Percentiles rank a stretch among this genome's conserved stretches.
Conservation (phyloP, 2,888 invertebrate species). For the Dioctria linearis region DNA sequence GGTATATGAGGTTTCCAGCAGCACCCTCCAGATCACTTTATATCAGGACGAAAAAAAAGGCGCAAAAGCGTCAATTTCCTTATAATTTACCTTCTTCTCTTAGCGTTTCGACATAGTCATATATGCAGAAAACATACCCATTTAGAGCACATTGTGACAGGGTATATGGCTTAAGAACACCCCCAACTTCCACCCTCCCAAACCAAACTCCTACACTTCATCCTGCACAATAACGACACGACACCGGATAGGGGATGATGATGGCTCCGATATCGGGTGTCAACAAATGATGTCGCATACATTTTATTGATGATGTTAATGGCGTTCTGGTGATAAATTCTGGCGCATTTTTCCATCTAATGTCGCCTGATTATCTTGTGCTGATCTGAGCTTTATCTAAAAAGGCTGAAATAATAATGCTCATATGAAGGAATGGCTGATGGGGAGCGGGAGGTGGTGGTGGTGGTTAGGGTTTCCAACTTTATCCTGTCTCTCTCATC, state of each 20-base stretch:
- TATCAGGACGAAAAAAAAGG: background rate
- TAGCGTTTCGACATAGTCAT: background rate
- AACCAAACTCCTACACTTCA: background rate
- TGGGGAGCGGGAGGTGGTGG: background rate
- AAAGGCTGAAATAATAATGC: constrained; percentile 46
- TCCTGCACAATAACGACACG: background rate
- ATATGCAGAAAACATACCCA: constrained; percentile 20
- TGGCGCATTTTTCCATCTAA: constrained; percentile 35
- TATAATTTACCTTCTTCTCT: constrained; percentile 32
- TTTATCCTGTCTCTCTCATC: no score
- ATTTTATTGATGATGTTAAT: constrained; percentile 54
- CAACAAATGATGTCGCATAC: constrained; percentile 51
- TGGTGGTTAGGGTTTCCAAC: no score
- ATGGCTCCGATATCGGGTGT: constrained; percentile 50
- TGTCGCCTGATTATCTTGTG: constrained; percentile 42
- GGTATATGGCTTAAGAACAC: background rate
- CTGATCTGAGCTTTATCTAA: constrained; percentile 40
- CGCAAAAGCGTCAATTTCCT: constrained; percentile 39
- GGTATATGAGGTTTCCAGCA: background rate
- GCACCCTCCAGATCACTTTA: constrained; percentile 11
- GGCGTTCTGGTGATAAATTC: constrained; percentile 49
- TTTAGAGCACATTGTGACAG: background rate
- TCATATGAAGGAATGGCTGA: background rate
- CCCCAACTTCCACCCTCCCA: background rate
- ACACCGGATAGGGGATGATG: constrained; percentile 31